Evolutionary conservation across 2,797 vertebrate genomes (phyloP).

Genomic region (Pitangus sulphuratus): DNA sequence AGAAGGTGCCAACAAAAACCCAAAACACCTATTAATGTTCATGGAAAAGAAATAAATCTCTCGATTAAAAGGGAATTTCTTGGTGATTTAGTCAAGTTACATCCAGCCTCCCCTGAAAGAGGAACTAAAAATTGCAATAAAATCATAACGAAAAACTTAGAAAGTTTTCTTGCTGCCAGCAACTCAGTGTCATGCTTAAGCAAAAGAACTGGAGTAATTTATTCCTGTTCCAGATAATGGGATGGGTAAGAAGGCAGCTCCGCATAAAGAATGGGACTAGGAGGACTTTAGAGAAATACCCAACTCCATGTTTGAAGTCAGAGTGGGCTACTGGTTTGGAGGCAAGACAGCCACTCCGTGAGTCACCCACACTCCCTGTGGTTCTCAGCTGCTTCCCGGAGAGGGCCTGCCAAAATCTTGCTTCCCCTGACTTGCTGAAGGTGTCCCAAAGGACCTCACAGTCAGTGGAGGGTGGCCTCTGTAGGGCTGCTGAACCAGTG

Average conservation of each 20-base stretch:
- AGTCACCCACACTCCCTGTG: neutral
- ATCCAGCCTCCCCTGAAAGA: neutral
- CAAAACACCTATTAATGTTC: neutral
- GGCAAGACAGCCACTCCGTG: neutral
- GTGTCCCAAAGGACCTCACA: neutral
- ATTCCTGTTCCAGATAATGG: neutral
- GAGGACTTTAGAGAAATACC: neutral
- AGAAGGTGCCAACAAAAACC: neutral
- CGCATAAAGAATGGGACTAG: neutral
- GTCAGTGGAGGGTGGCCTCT: neutral
- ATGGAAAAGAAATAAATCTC: neutral
- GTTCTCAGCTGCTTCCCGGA: neutral
- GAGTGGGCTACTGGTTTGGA: constrained; percentile 33
- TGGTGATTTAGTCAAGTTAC: neutral
- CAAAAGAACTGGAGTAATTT: neutral
- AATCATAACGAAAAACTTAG: neutral
- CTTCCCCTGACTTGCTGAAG: neutral
- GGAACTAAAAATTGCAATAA: neutral
- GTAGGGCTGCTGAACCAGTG: neutral
- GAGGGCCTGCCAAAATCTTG: neutral
- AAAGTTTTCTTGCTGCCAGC: neutral
- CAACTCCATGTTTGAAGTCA: neutral
- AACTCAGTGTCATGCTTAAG: neutral
- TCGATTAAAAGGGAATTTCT: neutral
- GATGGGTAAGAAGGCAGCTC: neutral